Percentiles rank a stretch among this genome's conserved stretches.
Conservation (phyloP, 1,140 invertebrate species). For the Drosophila baimaii region DNA sequence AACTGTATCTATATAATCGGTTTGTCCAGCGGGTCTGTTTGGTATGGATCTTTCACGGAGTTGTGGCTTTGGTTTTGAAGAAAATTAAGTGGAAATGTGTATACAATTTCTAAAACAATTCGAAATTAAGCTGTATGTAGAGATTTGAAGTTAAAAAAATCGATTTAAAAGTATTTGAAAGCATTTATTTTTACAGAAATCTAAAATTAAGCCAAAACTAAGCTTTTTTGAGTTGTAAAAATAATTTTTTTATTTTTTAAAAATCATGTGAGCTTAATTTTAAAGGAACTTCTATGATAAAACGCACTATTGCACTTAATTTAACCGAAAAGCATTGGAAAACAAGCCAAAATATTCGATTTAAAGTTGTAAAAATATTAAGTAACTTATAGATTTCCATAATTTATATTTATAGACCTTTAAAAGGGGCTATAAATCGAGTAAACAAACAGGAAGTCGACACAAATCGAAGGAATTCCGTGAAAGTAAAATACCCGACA, state of each 20-base stretch:
- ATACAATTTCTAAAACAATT: not conserved
- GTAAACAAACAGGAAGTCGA: not conserved
- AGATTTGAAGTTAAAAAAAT: not conserved
- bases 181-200: not conserved
- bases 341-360: not conserved
- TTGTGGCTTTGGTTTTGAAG: not conserved
- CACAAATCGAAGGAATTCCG: not conserved
- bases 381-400: not conserved
- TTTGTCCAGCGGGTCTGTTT: constrained; percentile 19
- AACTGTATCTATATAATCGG: constrained; percentile 40
- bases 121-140: not conserved
- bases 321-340: not conserved
- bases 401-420: not conserved
- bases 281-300: not conserved
- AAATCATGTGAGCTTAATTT: not conserved
- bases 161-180: not conserved
- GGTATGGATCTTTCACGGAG: constrained; percentile 1
- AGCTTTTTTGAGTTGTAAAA: not conserved
- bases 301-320: not conserved
- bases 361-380: not conserved
- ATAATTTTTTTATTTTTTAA: not conserved
- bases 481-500: not conserved
- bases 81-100: not conserved
- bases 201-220: no score
- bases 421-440: not conserved